phyloP scores from a whole-genome alignment of 2,888 invertebrate species.

The Nebria brevicollis region DNA sequence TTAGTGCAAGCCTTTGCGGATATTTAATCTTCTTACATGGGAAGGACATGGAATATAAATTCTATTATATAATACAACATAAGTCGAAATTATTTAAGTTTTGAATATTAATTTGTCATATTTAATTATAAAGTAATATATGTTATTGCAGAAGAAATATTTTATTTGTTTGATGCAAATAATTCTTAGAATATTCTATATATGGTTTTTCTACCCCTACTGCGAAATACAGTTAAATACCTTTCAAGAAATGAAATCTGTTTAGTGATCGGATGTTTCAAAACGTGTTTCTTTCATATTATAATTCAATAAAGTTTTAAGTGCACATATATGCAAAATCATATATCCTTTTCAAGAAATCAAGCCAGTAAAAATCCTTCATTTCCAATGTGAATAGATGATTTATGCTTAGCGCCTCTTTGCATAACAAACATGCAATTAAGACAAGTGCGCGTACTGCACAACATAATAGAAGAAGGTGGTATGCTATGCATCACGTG shows the following conservation, averaged over 20 bases:
- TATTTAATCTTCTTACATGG: too few relatives aligned
- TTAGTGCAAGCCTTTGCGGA: too few relatives aligned
- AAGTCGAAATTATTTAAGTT: too few relatives aligned
- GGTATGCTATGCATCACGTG: neutral
- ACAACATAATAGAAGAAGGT: constrained; percentile 1
- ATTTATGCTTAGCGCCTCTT: neutral
- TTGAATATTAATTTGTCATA: too few relatives aligned
- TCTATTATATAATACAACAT: too few relatives aligned
- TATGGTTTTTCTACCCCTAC: too few relatives aligned
- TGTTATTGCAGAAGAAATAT: too few relatives aligned
- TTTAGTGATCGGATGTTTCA: neutral
- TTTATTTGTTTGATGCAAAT: too few relatives aligned
- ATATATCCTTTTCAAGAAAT: neutral
- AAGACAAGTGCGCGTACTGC: neutral
- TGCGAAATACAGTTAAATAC: too few relatives aligned
- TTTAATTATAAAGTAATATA: too few relatives aligned
- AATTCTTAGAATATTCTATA: too few relatives aligned
- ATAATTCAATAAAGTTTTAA: neutral
- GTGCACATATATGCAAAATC: neutral
- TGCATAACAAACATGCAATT: neutral
- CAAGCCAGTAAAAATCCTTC: neutral
- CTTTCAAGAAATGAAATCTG: neutral
- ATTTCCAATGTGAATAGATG: neutral
- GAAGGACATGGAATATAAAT: too few relatives aligned
- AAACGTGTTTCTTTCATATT: neutral